Evolutionary conservation across 2,797 vertebrate genomes (phyloP), one percentile per base, ranked within the genome.

Genomic region (Melanotaenia trifasciata): DNA sequence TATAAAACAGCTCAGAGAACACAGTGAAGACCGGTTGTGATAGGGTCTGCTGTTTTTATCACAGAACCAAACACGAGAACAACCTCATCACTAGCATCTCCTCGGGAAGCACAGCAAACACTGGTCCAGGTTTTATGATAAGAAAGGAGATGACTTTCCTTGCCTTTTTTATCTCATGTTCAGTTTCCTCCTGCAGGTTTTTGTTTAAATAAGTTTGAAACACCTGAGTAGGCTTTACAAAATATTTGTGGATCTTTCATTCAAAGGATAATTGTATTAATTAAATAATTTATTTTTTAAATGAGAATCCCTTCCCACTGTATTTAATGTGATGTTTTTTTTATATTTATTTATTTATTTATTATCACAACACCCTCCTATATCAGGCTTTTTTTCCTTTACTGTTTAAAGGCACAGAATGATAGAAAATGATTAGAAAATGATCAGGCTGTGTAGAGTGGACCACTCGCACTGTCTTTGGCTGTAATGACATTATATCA

Each of bases 401-500:
- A 30, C 30, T 30, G 30, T 30, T 30, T 30, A 30, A 30, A 30
- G 30, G 30, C 1, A 30, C 30, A 30, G 30, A 30, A 30, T 30
- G 30, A 30, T 30, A 30, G 30, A 30, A 30, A 30, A 30, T 40
- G 13, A 40, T 35, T 10, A 40, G 43, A 45, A 45, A 6, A 45
- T 45, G 18, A 7, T 33, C 33, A 35, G 14, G 1, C 7, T 16
- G 38, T 1, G 9, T 18, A 18, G n/a, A 1, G 14, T 30, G 40
- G 2, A 20, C 3, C 5, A 10, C 20, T 45, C 28, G 20, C 7
- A 1, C 12, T 35, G 18, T 28, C 32, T 45, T 47, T 38, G 3
- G 9, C 5, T 89, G 90, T 69, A 85, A 78, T 77, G 45, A 67
- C 60, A 65, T 2, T 22, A 1, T 12, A 24, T 22, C 8, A 62